Evolutionary conservation across 1,140 invertebrate genomes (phyloP).

Genomic region (Thalassaphorura encarpata): DNA sequence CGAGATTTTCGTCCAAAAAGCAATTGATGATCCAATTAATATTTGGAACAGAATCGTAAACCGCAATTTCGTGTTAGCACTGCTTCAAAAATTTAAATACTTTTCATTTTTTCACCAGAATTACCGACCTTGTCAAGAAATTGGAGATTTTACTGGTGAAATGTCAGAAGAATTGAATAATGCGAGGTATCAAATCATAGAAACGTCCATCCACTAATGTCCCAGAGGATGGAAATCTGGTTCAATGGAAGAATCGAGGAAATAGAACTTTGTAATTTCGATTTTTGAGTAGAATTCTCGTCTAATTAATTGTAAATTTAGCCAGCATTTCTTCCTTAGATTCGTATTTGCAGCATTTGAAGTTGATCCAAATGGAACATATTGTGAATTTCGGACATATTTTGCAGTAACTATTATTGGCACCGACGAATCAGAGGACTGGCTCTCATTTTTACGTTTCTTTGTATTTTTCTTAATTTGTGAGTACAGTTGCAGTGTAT

Average conservation of each 20-base stretch:
- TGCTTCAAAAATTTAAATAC: too few species aligned
- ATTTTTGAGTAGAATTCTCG: too few species aligned
- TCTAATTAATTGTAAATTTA: too few species aligned
- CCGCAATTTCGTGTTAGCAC: too few species aligned
- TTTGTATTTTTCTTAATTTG: neutral
- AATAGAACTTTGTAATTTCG: too few species aligned
- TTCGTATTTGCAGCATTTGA: constrained; percentile 12
- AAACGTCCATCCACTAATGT: too few species aligned
- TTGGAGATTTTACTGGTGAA: neutral
- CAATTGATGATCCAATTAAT: constrained; percentile 9
- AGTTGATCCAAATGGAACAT: constrained; percentile 3
- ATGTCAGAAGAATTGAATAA: neutral
- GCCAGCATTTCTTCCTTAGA: neutral
- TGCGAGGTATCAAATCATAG: too few species aligned
- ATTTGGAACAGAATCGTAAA: constrained; percentile 22
- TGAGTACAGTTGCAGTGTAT: neutral
- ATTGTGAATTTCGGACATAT: constrained; percentile 3
- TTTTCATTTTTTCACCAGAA: constrained; percentile 2
- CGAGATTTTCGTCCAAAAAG: constrained; percentile 11
- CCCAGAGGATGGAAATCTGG: too few species aligned
- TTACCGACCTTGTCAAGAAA: neutral
- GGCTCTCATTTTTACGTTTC: neutral
- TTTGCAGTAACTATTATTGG: constrained; percentile 1
- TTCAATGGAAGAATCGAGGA: too few species aligned
- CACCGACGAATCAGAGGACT: neutral